phyloP scores from a whole-genome alignment of 1,140 invertebrate species.

The Drosophila parabipectinata region DNA sequence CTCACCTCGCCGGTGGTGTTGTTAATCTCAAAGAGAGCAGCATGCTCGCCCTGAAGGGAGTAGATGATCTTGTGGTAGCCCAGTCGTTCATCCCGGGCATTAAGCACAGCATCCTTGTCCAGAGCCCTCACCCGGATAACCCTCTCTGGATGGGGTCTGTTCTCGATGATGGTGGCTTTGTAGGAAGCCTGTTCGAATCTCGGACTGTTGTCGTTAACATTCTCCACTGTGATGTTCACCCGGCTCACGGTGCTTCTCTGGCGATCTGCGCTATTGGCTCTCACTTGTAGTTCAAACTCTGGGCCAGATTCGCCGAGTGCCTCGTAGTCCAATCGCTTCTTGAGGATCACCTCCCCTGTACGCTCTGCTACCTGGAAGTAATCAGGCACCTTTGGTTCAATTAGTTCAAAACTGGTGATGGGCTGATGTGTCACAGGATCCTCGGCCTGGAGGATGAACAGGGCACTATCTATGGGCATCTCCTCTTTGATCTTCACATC shows the following conservation, averaged over 20 bases:
- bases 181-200: slow-evolving; percentile 89
- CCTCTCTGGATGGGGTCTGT: slow-evolving; percentile 87
- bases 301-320: slow-evolving; percentile 85
- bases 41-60: slow-evolving; percentile 88
- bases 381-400: slow-evolving; percentile 66
- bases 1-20: slow-evolving; percentile 87
- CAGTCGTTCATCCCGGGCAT: slow-evolving; percentile 86
- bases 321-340: slow-evolving; percentile 91
- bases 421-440: slow-evolving; percentile 88
- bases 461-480: slow-evolving; percentile 90
- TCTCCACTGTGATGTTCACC: slow-evolving; percentile 89
- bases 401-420: slow-evolving; percentile 87
- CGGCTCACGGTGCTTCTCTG: slow-evolving; percentile 87
- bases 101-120: slow-evolving; percentile 89
- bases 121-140: slow-evolving; percentile 89
- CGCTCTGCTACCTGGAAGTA: slow-evolving; percentile 87
- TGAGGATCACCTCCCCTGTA: slow-evolving; percentile 89
- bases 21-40: slow-evolving; percentile 89
- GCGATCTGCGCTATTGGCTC: slow-evolving; percentile 89
- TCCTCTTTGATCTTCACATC: slow-evolving; percentile 90
- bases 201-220: slow-evolving; percentile 93
- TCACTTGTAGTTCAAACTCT: slow-evolving; percentile 89
- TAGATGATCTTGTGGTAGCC: slow-evolving; percentile 90
- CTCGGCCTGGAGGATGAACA: slow-evolving; percentile 90
- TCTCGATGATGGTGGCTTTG: slow-evolving; percentile 89